Conservation (phyloP, 1,140 invertebrate genomes). For the Druon quercuslanigerum region DNA sequence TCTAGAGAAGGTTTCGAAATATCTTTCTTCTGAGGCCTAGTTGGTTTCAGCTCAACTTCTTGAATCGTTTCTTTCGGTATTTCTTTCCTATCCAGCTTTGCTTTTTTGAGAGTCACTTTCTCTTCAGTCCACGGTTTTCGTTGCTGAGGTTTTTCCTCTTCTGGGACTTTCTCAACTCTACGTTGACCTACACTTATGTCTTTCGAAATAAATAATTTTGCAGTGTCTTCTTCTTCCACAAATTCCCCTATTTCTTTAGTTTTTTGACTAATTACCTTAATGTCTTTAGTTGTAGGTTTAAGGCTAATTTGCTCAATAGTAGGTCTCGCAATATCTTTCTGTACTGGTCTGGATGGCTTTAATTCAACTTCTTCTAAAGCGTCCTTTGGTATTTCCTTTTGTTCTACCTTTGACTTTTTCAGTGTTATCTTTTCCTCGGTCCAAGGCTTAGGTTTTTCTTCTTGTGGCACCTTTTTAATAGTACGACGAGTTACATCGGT, state of each 20-base stretch:
- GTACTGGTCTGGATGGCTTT: slow-evolving; percentile 72
- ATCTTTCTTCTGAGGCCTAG: slow-evolving; percentile 43
- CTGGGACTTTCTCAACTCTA: slow-evolving; percentile 46
- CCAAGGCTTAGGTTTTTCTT: neutral
- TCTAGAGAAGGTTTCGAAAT: neutral
- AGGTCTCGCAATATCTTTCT: slow-evolving; percentile 59
- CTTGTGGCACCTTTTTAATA: slow-evolving; percentile 21
- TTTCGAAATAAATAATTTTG: neutral
- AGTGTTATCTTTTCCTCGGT: slow-evolving; percentile 62
- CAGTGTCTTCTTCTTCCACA: neutral
- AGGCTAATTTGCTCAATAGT: slow-evolving; percentile 63
- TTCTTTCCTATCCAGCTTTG: slow-evolving; percentile 32
- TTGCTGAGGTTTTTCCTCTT: slow-evolving; percentile 58
- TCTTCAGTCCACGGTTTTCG: slow-evolving; percentile 41
- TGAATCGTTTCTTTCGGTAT: slow-evolving; percentile 52
- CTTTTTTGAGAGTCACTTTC: slow-evolving; percentile 45
- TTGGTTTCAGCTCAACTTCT: slow-evolving; percentile 64
- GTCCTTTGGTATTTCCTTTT: neutral
- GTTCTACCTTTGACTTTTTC: neutral
- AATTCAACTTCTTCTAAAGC: slow-evolving; percentile 57
- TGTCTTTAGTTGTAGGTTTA: slow-evolving; percentile 28
- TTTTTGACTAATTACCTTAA: too few relatives aligned
- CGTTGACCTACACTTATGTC: slow-evolving; percentile 42
- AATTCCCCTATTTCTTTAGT: too few relatives aligned
- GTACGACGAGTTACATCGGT: slow-evolving; percentile 29